A percentile compares a stretch with the other conserved stretches of the same genome.
These are phyloP conservation scores for Eriosoma lanigerum DNA, from an alignment of 1,140 invertebrate genomes.

Conservation along the genomic window DNA sequence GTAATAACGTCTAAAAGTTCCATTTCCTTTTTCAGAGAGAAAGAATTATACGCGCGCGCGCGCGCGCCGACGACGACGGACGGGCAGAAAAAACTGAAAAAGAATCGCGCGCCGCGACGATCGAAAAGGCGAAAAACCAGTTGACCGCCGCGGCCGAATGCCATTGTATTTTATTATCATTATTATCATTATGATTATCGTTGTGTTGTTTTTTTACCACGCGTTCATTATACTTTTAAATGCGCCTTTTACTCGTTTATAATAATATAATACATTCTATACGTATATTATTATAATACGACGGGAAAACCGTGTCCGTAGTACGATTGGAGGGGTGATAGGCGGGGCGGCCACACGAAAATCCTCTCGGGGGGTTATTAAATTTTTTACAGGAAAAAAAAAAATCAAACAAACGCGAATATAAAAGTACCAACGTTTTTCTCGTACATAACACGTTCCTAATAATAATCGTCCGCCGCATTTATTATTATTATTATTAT, in stretches of 20 bases:
- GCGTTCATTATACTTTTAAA: constrained; percentile 40
- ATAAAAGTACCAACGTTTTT: no score
- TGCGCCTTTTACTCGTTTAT: neutral
- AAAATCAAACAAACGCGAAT: no score
- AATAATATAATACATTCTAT: no score
- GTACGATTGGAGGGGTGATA: neutral
- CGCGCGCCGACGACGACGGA: neutral
- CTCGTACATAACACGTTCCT: no score
- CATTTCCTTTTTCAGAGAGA: constrained; percentile 33
- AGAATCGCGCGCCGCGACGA: neutral
- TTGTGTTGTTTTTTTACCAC: neutral
- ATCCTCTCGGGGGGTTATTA: neutral
- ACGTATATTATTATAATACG: no score
- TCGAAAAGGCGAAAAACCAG: constrained; percentile 48
- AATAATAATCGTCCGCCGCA: no score
- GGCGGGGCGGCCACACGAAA: neutral
- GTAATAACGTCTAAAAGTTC: constrained; percentile 48
- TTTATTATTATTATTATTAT: no score
- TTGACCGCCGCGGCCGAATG: neutral
- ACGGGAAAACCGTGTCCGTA: no score
- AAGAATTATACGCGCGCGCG: neutral
- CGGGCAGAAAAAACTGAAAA: neutral
- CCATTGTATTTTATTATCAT: constrained; percentile 32
- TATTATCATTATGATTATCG: neutral
- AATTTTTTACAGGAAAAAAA: neutral